Conservation (phyloP, 2,888 invertebrate species). For the Bhutanitis thaidina region DNA sequence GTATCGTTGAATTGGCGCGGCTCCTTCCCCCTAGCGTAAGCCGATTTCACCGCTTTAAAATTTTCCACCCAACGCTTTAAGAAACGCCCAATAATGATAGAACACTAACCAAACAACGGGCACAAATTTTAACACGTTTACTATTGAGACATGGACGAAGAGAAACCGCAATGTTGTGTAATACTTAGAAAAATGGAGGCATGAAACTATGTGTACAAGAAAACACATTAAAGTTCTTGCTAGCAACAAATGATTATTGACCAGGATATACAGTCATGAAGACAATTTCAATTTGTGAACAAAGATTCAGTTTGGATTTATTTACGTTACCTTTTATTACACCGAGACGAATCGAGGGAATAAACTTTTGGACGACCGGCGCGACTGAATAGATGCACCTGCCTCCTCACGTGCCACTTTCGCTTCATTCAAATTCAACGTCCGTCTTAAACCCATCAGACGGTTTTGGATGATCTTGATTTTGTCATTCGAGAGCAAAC, state of each 20-base stretch:
- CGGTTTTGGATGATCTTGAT: constrained; percentile 17
- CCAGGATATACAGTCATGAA: not conserved
- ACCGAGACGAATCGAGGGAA: constrained; percentile 1
- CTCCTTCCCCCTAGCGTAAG: constrained; percentile 57
- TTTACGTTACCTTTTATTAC: not conserved
- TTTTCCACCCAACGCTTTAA: constrained; percentile 39
- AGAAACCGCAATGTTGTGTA: constrained; percentile 21
- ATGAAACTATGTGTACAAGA: not conserved
- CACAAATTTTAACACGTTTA: constrained; percentile 24
- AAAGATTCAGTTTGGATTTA: too few relatives aligned
- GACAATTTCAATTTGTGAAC: not conserved
- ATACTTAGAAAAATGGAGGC: not conserved
- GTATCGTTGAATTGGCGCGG: constrained; percentile 62
- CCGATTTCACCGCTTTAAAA: constrained; percentile 55
- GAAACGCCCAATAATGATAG: constrained; percentile 53
- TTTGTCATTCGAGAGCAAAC: constrained; percentile 3
- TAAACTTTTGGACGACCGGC: not conserved
- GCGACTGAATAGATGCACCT: constrained; percentile 11
- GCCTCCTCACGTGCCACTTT: constrained; percentile 19
- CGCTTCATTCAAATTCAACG: constrained; percentile 15
- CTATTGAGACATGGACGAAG: constrained; percentile 25
- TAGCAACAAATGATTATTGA: not conserved
- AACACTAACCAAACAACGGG: constrained; percentile 36
- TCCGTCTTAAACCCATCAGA: not conserved
- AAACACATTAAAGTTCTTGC: not conserved